Evolutionary conservation across 2,113 vertebrate genomes (phyloP), one percentile per base, ranked within the genome.

Genomic region (Rhea pennata): DNA sequence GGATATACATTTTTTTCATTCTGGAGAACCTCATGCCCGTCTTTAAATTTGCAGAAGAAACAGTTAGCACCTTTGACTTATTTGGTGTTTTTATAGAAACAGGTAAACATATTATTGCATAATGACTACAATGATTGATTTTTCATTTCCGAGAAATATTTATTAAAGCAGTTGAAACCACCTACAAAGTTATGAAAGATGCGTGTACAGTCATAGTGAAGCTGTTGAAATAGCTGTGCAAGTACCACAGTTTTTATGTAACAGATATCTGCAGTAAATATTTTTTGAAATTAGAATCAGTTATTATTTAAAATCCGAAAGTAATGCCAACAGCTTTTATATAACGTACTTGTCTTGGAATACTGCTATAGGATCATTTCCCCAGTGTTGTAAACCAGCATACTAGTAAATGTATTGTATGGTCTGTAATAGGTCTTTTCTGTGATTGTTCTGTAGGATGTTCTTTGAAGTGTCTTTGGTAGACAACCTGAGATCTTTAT

Each of bases 81-180:
- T 64, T 88, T 84, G 27, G 5, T 93, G 50, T 33, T 71, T 87
- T 83, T 72, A 33, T 48, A 81, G 39, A 48, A 64, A 71, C 46
- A 84, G 54, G 71, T 44, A 61, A 91, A 95, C 79, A 64, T 36
- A 67, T 80, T 83, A 56, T 26, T 76, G 29, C 9, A 11, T 83
- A 48, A 73, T 85, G 61, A 3, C 27, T 46, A 14, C 46, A 54
- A 6, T 12, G 21, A 20, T 67, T 56, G 26, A 19, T 73, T 81
- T 92, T 93, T 84, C 51, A 62, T 89, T 91, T 87, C 67, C 19
- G 36, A 77, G 69, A 89, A 83, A 39, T 90, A 83, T 39, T 92
- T 93, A n/a, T 89, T 92, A 74, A 78, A 46, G 44, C 31, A 51
- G 5, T 91, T 93, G 78, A 93, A 96, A 85, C 90, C 84, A 87